These are phyloP conservation scores for Leptatherina wallacei DNA, from an alignment of 2,797 vertebrate genomes.

Conservation along the genomic window DNA sequence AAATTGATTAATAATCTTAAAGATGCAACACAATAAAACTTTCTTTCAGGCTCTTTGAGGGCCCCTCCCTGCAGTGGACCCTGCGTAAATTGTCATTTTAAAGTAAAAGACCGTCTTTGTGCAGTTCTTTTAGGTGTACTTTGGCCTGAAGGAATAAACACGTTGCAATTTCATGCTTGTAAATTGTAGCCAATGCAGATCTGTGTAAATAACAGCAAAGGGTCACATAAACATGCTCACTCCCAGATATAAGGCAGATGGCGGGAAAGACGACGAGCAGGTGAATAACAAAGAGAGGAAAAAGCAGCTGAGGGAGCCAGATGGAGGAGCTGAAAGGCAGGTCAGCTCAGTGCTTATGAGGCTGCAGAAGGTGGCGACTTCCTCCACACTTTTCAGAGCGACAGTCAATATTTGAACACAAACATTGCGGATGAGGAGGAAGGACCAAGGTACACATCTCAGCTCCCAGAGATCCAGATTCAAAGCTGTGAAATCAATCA, in stretches of 20 bases:
- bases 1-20: no score
- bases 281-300: constrained; percentile 10
- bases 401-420: not conserved
- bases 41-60: no score
- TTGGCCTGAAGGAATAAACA: not conserved
- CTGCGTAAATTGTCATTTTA: no score
- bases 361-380: not conserved
- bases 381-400: not conserved
- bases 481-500: constrained; percentile 6
- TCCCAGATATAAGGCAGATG: constrained; percentile 31
- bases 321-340: constrained; percentile 36
- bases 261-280: constrained; percentile 10
- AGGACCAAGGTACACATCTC: not conserved
- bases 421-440: not conserved
- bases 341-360: constrained; percentile 14
- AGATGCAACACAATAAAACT: no score
- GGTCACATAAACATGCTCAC: constrained; percentile 24
- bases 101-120: constrained; percentile 28
- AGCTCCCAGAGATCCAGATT: not conserved
- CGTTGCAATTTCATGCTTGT: constrained; percentile 11
- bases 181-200: constrained; percentile 30
- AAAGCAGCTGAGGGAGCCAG: constrained; percentile 40
- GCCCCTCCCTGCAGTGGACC: no score
- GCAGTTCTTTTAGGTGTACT: constrained; percentile 9
- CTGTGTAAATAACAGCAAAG: constrained; percentile 35